phyloP scores from a whole-genome alignment of 2,113 vertebrate species.

The Alouatta palliata region DNA sequence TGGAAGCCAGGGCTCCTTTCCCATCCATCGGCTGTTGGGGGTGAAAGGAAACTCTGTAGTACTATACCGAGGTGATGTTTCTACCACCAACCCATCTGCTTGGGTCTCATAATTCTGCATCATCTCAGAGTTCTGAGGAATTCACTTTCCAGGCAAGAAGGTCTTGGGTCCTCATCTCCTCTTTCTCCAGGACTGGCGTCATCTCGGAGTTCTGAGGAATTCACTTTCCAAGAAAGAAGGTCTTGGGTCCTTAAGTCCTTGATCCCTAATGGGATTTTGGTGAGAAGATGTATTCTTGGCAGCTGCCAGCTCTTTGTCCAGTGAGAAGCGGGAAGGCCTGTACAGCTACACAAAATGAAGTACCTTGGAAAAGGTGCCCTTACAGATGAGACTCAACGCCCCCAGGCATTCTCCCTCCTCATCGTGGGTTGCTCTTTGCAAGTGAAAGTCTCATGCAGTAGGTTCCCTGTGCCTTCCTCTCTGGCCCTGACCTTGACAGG shows the following conservation, averaged over 20 bases:
- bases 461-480: not conserved
- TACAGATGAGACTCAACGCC: not conserved
- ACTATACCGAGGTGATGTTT: not conserved
- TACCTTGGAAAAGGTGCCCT: not conserved
- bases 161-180: not conserved
- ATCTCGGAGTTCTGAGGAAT: not conserved
- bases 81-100: not conserved
- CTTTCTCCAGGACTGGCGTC: not conserved
- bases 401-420: too few relatives aligned
- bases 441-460: not conserved
- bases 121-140: not conserved
- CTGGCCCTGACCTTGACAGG: not conserved
- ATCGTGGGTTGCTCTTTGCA: constrained; percentile 7
- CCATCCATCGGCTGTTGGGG: not conserved
- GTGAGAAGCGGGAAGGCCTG: not conserved
- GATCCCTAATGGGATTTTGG: not conserved
- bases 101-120: rapidly evolving
- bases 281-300: not conserved
- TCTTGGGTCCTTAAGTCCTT: rapidly evolving
- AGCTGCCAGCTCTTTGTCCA: not conserved
- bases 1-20: not conserved
- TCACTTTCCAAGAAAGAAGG: not conserved
- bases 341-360: not conserved
- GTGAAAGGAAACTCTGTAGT: not conserved
- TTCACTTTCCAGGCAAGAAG: not conserved